phyloP scores from a whole-genome alignment of 2,113 vertebrate genomes.

The Orcinus orca region DNA sequence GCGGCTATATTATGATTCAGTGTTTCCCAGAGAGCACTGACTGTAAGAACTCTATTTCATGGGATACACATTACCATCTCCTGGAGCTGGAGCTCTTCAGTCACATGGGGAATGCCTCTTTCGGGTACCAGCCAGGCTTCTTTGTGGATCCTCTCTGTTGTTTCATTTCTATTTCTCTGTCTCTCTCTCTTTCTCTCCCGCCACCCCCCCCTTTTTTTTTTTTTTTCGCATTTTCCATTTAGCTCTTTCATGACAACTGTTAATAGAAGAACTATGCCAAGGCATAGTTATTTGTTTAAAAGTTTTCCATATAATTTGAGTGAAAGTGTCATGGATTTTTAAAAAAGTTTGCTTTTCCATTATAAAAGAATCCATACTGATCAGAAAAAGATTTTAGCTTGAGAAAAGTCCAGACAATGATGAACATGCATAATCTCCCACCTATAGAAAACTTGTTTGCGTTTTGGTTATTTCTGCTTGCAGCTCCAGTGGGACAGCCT shows the following conservation, averaged over 20 bases:
- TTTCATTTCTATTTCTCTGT: background rate
- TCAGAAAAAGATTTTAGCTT: background rate
- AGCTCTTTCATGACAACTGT: background rate
- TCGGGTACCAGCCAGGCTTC: background rate
- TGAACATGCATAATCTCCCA: background rate
- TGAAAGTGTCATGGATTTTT: background rate
- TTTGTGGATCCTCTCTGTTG: background rate
- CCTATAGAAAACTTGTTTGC: background rate
- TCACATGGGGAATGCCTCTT: accelerated
- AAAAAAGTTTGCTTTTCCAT: background rate
- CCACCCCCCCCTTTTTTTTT: background rate
- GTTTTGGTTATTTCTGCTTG: background rate
- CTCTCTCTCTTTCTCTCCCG: background rate
- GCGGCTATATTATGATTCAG: background rate
- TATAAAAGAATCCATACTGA: background rate
- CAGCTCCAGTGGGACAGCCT: background rate
- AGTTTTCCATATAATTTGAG: background rate
- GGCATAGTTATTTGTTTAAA: background rate
- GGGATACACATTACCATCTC: background rate
- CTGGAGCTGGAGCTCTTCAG: background rate
- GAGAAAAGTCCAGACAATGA: background rate
- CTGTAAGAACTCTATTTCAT: accelerated
- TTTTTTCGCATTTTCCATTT: background rate
- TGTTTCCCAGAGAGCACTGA: background rate
- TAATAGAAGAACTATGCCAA: background rate